Evolutionary conservation across 2,888 invertebrate species (phyloP).

Genomic region (Busseola fusca): DNA sequence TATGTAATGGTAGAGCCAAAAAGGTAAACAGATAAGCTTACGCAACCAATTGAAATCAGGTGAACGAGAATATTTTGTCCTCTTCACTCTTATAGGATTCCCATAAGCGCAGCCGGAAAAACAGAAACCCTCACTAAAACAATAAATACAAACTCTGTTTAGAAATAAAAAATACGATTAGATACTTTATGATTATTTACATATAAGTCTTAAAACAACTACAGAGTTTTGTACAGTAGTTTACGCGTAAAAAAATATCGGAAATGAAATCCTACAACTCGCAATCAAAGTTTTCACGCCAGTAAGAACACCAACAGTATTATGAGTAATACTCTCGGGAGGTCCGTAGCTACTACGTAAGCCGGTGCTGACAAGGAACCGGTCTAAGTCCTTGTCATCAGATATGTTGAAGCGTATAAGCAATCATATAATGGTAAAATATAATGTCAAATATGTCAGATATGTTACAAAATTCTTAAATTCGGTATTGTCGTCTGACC

Average conservation of each 20-base stretch:
- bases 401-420: constrained; percentile 82
- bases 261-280: constrained; percentile 76
- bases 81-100: constrained; percentile 46
- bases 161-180: constrained; percentile 21
- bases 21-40: constrained; percentile 26
- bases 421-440: constrained; percentile 83
- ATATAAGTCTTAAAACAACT: neutral
- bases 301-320: constrained; percentile 59
- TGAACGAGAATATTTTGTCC: constrained; percentile 36
- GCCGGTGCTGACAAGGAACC: constrained; percentile 84
- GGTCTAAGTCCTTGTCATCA: constrained; percentile 83
- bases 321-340: constrained; percentile 59
- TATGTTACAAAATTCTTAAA: no score
- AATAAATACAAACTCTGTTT: neutral
- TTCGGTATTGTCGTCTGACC: no score
- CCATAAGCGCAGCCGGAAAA: constrained; percentile 42
- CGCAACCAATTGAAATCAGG: constrained; percentile 24
- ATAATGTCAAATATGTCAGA: constrained; percentile 84
- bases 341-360: constrained; percentile 87
- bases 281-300: constrained; percentile 71
- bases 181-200: neutral
- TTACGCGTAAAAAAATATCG: constrained; percentile 41
- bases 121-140: constrained; percentile 10
- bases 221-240: neutral
- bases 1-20: constrained; percentile 47